Conservation (phyloP, 2,113 vertebrate genomes). For the Thalassoma bifasciatum region DNA sequence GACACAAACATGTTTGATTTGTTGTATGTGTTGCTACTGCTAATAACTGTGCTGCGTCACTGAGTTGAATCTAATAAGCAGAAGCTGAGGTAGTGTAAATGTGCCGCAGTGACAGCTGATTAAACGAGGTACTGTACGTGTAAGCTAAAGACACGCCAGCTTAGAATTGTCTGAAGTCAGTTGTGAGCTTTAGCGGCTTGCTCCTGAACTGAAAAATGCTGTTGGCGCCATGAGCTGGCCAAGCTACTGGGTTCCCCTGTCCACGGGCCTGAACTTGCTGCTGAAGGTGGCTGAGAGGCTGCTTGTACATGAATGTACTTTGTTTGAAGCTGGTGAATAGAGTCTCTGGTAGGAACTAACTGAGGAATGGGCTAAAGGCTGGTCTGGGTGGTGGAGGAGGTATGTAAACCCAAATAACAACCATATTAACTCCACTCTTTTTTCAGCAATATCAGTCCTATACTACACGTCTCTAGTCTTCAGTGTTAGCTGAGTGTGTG, state of each 20-base stretch:
- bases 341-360: conserved; percentile 86
- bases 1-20: not conserved
- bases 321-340: conserved; percentile 86
- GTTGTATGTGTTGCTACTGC: not conserved
- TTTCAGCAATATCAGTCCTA: conserved; percentile 78
- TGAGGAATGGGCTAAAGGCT: conserved; percentile 84
- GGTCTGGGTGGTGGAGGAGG: conserved; percentile 83
- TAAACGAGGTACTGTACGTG: conserved; percentile 6
- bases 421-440: conserved; percentile 74
- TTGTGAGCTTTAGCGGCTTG: conserved; percentile 51
- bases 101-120: not conserved
- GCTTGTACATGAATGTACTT: conserved; percentile 81
- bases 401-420: conserved; percentile 83
- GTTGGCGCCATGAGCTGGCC: conserved; percentile 50
- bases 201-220: conserved; percentile 38
- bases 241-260: conserved; percentile 76
- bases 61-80: not conserved
- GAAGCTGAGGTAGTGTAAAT: not conserved
- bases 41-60: not conserved
- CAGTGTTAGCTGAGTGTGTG: conserved; percentile 45
- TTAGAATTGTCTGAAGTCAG: conserved; percentile 17
- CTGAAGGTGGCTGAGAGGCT: conserved; percentile 77
- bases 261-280: conserved; percentile 69
- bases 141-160: not conserved
- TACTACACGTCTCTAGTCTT: conserved; percentile 64